Base-by-base conservation (phyloP, 1,140 invertebrate species). In the Drosophila murphyi region DNA sequence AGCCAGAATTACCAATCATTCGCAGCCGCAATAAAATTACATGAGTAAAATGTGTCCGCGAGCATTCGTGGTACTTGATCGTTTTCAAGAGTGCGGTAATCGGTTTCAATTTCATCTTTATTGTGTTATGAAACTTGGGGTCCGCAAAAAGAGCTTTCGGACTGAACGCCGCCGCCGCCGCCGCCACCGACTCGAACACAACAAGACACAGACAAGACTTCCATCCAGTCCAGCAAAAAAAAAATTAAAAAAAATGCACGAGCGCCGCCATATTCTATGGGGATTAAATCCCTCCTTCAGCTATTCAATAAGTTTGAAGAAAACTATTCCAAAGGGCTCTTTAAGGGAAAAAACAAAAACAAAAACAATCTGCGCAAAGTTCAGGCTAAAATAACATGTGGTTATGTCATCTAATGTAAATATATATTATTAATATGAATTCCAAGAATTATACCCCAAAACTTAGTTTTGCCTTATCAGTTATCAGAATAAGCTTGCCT, bases 71-170 rank as follows among this genome's bases (percentile, higher is more conserved):
- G 82, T 87, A 87, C 82, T 87, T 87, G 82, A 87, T 87, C 83
- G 83, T 87, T 87, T 90, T 90, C 87, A 87, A 90, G 87, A 90
- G 87, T 90, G 87, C 87, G 82, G 87, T 90, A 90, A 90, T 90
- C 87, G 87, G 87, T 90, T 90, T 90, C 87, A 90, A 90, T 90
- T 90, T 90, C 87, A 87, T 87, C 83, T 87, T 87, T 89, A 88
- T 88, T 78, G 80, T 89, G 72, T 88, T 88, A 88, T 88, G 85
- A 89, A 88, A 88, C 76, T 69, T 63, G 70, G 78, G 75, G 56
- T 69, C 50, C 71, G 55, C 68, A 64, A 69, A 20, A 77, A 67
- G 56, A 77, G 69, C 81, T 83, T 85, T 67, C 57, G 71, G 48
- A 32, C 50, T 35, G 41, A 43, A 51, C 43, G 34, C 35, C 60